Base-by-base conservation (phyloP, 2,797 vertebrate species). In the Coracias cyanogaster region DNA sequence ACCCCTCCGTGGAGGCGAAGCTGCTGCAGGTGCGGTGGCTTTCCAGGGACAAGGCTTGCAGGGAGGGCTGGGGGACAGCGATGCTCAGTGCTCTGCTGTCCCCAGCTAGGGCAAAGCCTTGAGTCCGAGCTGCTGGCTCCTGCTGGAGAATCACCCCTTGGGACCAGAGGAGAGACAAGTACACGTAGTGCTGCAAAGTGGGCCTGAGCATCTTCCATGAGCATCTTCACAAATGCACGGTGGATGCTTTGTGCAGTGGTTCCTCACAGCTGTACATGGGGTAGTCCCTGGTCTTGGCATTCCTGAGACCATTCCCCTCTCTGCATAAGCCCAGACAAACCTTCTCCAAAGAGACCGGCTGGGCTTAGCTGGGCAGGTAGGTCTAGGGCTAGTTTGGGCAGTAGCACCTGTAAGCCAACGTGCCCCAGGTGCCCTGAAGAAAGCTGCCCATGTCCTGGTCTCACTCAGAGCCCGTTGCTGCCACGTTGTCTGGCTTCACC, bases 41-140 rank as follows among this genome's bases (percentile, higher is more conserved):
- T 67, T 12, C 18, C 72, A 3, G 37, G 64, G 67, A 21, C 10
- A 2, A 4, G 15, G 37, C 0, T 8, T 0, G 29, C 1, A 6
- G 8, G 35, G 37, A n/a, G 10, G 2, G 2, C 43, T 2, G 20
- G 12, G 35, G 21, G 7, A 3, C 0, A 2, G 28, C 2, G 2
- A 35, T 41, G 12, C 43, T 21, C 73, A 1, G 16, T 2, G 39
- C 22, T 31, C 20, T 17, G 45, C 74, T 29, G 35, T 1, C 29
- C 35, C 37, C 52, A 9, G 0, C 17, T 0, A 5, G 16, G 48
- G 5, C 33, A 45, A 12, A 82, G 49, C 39, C 28, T 24, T 29
- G 83, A 21, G 51, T 13, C 48, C 2, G 1, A 61, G 86, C 60
- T 39, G 19, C n/a, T 62, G 82, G 45, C 52, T 46, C 62, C 62